A percentile compares a stretch with the other conserved stretches of the same genome.
phyloP scores from a whole-genome alignment of 2,888 invertebrate species.

The Athalia circularis region DNA sequence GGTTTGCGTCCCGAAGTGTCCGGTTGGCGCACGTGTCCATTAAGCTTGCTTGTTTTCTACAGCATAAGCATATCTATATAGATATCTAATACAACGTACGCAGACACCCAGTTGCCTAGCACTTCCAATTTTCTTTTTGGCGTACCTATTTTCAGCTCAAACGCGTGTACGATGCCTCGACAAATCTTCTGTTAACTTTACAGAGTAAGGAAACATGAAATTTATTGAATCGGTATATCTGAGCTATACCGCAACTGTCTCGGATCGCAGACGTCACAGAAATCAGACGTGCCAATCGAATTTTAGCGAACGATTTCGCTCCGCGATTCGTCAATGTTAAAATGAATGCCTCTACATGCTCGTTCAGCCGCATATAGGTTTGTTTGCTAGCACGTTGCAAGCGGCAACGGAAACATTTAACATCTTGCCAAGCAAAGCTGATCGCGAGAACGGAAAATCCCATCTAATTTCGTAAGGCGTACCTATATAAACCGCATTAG shows the following conservation, averaged over 20 bases:
- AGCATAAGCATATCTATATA: background rate
- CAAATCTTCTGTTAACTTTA: background rate
- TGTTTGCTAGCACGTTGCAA: background rate
- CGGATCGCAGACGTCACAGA: no score
- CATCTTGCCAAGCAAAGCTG: constrained; percentile 34
- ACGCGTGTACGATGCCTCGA: background rate
- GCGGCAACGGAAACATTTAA: constrained; percentile 6
- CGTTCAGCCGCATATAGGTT: background rate
- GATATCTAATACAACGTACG: background rate
- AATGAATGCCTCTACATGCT: background rate
- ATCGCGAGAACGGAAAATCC: constrained; percentile 59
- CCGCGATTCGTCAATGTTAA: background rate
- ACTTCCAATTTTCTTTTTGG: constrained; percentile 19
- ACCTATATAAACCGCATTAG: constrained; percentile 30
- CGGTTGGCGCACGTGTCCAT: constrained; percentile 42
- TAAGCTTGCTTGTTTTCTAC: constrained; percentile 8
- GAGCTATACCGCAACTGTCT: no score
- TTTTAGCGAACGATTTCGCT: no score
- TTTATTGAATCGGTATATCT: no score
- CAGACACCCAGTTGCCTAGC: constrained; percentile 3
- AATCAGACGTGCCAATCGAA: no score
- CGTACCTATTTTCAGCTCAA: constrained; percentile 6
- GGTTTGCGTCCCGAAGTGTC: constrained; percentile 41
- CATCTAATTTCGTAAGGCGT: constrained; percentile 66
- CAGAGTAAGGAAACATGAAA: no score